These are phyloP conservation scores for Plebejus anna DNA, from an alignment of 2,888 invertebrate genomes.

Conservation along the genomic window DNA sequence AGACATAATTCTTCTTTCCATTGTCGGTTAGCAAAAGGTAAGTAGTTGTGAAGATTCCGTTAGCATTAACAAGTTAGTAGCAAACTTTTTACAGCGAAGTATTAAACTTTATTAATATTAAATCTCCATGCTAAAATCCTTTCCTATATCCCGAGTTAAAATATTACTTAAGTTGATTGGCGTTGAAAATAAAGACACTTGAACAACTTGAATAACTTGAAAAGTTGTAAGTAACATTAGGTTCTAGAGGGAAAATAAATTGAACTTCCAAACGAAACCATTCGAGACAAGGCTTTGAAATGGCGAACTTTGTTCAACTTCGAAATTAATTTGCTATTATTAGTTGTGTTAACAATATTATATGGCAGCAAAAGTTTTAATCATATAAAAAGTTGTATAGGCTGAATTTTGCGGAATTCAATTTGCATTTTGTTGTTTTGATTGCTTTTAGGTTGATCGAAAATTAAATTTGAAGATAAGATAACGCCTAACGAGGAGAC, in stretches of 20 bases:
- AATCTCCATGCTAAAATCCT: constrained; percentile 15
- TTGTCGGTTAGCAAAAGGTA: background rate
- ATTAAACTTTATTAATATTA: constrained; percentile 15
- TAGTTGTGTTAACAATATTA: constrained; percentile 29
- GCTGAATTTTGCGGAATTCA: background rate
- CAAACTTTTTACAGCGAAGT: constrained; percentile 14
- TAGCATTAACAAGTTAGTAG: background rate
- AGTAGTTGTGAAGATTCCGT: constrained; percentile 1
- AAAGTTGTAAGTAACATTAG: constrained; percentile 32
- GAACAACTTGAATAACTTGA: constrained; percentile 29
- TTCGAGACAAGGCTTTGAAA: constrained; percentile 31
- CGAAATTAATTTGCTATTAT: constrained; percentile 32
- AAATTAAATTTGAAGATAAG: background rate
- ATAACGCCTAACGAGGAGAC: too few relatives aligned
- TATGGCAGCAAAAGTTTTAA: constrained; percentile 21
- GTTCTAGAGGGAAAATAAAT: constrained; percentile 31
- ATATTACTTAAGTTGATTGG: constrained; percentile 30
- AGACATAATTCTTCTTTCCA: background rate
- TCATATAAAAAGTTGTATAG: constrained; percentile 25
- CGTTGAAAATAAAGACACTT: constrained; percentile 31
- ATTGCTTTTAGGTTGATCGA: background rate
- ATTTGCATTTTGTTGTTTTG: background rate
- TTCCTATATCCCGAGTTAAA: constrained; percentile 7
- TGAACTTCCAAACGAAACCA: constrained; percentile 32
- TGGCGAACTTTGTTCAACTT: constrained; percentile 31